A percentile compares a stretch with the other conserved stretches of the same genome.
Conservation (phyloP, 2,888 invertebrate genomes). For the Nomada hirtipes region DNA sequence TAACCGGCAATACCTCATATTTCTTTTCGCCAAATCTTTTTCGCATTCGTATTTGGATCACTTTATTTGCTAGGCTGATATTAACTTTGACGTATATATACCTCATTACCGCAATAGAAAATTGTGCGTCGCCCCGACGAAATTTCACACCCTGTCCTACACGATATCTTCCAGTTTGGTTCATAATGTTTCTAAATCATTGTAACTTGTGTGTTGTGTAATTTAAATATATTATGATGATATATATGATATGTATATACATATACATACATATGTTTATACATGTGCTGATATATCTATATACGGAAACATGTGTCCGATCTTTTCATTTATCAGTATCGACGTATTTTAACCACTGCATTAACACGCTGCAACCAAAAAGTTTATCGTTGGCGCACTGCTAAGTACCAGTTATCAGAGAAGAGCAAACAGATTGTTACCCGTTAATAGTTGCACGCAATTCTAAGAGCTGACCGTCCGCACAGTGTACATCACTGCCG, state of each 20-base stretch:
- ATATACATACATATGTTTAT: not conserved
- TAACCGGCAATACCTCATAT: constrained; percentile 44
- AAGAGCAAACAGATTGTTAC: not conserved
- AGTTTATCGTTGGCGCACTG: not conserved
- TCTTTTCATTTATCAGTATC: not conserved
- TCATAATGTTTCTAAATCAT: constrained; percentile 67
- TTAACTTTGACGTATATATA: constrained; percentile 69
- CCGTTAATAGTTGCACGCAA: no score
- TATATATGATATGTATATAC: constrained; percentile 45
- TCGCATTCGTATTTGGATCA: constrained; percentile 26
- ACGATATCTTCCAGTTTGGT: constrained; percentile 66
- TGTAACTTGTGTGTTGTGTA: constrained; percentile 74
- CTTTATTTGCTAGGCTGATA: constrained; percentile 46
- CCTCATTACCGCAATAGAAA: constrained; percentile 66
- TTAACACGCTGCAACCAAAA: not conserved
- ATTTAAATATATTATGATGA: constrained; percentile 72
- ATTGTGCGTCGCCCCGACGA: constrained; percentile 51
- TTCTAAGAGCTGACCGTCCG: not conserved
- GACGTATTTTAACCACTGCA: no score
- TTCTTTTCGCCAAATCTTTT: constrained; percentile 11
- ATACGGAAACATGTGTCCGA: not conserved
- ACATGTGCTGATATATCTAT: constrained; percentile 20
- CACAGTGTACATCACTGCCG: no score
- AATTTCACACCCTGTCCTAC: constrained; percentile 63
- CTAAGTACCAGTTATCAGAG: not conserved